Evolutionary conservation across 2,888 invertebrate species (phyloP).

Genomic region (Eupeodes luniger): DNA sequence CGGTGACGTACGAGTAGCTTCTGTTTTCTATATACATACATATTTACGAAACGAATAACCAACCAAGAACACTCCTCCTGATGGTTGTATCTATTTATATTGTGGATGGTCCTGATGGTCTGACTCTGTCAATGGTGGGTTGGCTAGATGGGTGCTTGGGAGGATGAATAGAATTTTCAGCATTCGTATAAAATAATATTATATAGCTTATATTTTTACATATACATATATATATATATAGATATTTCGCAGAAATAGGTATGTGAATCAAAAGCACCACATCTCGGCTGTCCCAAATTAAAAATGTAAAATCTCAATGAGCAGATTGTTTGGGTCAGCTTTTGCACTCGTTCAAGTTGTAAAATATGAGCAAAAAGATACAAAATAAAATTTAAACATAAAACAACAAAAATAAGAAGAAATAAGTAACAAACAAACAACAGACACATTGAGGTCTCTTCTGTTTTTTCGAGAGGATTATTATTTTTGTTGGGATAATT

Average conservation of each 20-base stretch:
- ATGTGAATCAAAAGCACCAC: slow-evolving; percentile 57
- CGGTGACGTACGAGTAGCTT: slow-evolving; percentile 16
- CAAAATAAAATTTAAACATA: not conserved
- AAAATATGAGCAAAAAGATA: slow-evolving; percentile 49
- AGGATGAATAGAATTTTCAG: slow-evolving; percentile 8
- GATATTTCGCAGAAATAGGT: slow-evolving; percentile 47
- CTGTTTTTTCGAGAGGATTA: slow-evolving; percentile 24
- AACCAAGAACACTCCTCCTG: not conserved
- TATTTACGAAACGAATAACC: no score
- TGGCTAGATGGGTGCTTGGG: not conserved
- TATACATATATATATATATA: slow-evolving; percentile 1
- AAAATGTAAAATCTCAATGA: slow-evolving; percentile 71
- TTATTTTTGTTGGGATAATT: slow-evolving; percentile 31
- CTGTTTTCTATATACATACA: not conserved
- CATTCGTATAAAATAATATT: not conserved
- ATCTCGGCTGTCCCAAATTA: slow-evolving; percentile 61
- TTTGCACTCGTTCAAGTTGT: slow-evolving; percentile 62
- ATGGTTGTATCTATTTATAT: not conserved
- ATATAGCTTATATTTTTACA: not conserved
- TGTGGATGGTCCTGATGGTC: not conserved
- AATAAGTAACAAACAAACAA: not conserved
- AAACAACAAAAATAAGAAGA: not conserved
- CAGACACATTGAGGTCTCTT: slow-evolving; percentile 6
- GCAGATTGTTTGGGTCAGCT: slow-evolving; percentile 73
- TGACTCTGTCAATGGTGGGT: not conserved